Base-by-base conservation (phyloP, 2,797 vertebrate genomes). In the Clarias platycephalus region DNA sequence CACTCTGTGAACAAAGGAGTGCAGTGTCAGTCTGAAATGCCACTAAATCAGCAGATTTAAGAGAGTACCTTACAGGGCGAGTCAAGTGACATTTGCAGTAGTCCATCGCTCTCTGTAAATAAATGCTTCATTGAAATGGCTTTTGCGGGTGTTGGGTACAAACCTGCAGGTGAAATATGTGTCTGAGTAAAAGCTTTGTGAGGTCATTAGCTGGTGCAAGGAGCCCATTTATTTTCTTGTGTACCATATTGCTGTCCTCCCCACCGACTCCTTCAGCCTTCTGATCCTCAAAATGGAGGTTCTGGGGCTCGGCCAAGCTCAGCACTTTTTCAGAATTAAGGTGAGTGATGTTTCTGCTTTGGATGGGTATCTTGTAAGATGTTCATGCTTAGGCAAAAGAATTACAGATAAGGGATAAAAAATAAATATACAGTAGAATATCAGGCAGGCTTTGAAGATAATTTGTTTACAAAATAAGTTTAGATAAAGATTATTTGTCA, bases 111-210 rank as follows among this genome's bases (percentile, higher is more conserved):
- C 87, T 88, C 70, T 85, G 84, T 84, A 80, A 87, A 88, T 85
- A 85, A 83, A 88, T 76, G 85, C 84, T 83, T 86, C 82, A 87
- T 87, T 87, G 87, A 85, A 87, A 89, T 80, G 85, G 83, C 60
- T 86, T 89, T 86, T 86, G 75, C 75, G 18, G 79, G 80, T 87
- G 84, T 83, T 88, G 84, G 86, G 84, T 82, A 78, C 70, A 78
- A 83, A 81, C 82, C 70, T 72, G 24, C 75, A 57, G 34, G 81
- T 89, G 84, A 89, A 90, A 89, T 89, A 89, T 89, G 84, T 86
- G 80, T 85, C 80, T n/a, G 75, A 85, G 85, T 90, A 89, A 91
- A 89, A 90, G 89, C 89, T 84, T 88, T 80, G 84, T 74, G 80
- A 70, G 78, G 87, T 89, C 89, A 89, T 90, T 89, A 88, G 85